These are phyloP conservation scores for Anisognathus igniventris DNA, from an alignment of 2,797 vertebrate species.

Conservation along the genomic window DNA sequence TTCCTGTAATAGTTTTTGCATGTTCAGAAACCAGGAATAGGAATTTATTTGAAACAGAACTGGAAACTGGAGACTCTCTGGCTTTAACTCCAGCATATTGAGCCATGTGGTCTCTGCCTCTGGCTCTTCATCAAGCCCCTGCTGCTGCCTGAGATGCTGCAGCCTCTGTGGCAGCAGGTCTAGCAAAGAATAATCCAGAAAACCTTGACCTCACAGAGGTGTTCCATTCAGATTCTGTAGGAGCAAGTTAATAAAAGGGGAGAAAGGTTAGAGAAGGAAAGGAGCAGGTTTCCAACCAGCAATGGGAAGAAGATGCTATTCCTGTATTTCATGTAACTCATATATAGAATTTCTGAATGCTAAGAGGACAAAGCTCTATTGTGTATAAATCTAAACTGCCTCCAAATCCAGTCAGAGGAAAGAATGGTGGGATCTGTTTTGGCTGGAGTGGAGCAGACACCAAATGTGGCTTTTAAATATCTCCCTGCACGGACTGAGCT, in stretches of 20 bases:
- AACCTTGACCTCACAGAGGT: neutral
- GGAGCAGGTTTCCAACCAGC: neutral
- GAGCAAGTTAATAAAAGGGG: neutral
- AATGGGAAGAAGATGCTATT: neutral
- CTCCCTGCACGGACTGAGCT: rapidly evolving
- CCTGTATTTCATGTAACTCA: neutral
- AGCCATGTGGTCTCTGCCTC: neutral
- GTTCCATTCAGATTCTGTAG: neutral
- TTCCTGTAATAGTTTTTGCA: neutral
- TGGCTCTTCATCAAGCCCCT: neutral
- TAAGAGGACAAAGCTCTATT: neutral
- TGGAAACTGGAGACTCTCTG: neutral
- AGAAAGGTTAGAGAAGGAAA: neutral
- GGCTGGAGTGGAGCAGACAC: neutral
- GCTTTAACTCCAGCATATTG: neutral
- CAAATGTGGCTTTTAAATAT: rapidly evolving
- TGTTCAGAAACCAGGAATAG: neutral
- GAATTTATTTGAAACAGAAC: neutral
- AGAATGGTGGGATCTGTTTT: neutral
- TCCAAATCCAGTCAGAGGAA: neutral
- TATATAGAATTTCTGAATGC: neutral
- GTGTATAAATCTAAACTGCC: neutral
- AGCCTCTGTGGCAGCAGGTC: neutral
- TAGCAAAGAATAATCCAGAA: neutral
- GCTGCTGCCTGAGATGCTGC: neutral